phyloP scores from a whole-genome alignment of 2,888 invertebrate species.

The Chalcosyrphus nemorum region DNA sequence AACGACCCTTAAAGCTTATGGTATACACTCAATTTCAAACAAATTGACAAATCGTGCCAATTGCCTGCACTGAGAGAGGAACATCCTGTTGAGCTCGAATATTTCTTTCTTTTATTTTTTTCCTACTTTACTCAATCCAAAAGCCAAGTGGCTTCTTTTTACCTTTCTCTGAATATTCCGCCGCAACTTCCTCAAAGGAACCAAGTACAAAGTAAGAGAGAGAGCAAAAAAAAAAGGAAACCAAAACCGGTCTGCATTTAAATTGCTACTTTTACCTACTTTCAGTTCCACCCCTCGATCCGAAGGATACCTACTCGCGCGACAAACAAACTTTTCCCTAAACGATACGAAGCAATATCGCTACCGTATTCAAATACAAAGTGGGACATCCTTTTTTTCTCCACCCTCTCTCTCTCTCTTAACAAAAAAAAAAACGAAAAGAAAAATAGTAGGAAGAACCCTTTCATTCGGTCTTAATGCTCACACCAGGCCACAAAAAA shows the following conservation, averaged over 20 bases:
- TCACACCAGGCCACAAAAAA: slow-evolving; percentile 21
- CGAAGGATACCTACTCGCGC: slow-evolving; percentile 9
- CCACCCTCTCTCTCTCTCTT: background rate
- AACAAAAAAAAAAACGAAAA: background rate
- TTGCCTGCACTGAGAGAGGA: slow-evolving; percentile 20
- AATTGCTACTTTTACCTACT: slow-evolving; percentile 39
- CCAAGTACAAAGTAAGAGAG: slow-evolving; percentile 3
- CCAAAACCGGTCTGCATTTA: slow-evolving; percentile 40
- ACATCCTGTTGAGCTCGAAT: slow-evolving; percentile 36
- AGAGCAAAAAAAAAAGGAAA: slow-evolving; percentile 12
- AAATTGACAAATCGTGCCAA: slow-evolving; percentile 51
- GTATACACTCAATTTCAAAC: background rate
- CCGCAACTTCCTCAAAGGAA: background rate
- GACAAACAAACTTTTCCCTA: slow-evolving; percentile 9
- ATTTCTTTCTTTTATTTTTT: slow-evolving; percentile 14
- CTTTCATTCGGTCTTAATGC: slow-evolving; percentile 32
- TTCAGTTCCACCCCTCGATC: background rate
- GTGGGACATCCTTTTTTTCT: slow-evolving; percentile 1
- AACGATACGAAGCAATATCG: slow-evolving; percentile 12
- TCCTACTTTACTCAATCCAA: too few relatives aligned
- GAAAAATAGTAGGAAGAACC: background rate
- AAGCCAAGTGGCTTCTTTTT: background rate
- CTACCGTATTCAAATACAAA: slow-evolving; percentile 21
- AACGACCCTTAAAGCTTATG: background rate
- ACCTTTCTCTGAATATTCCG: background rate